Evolutionary conservation across 2,797 vertebrate genomes (phyloP), one percentile per base, ranked within the genome.

Genomic region (Semaprochilodus insignis): DNA sequence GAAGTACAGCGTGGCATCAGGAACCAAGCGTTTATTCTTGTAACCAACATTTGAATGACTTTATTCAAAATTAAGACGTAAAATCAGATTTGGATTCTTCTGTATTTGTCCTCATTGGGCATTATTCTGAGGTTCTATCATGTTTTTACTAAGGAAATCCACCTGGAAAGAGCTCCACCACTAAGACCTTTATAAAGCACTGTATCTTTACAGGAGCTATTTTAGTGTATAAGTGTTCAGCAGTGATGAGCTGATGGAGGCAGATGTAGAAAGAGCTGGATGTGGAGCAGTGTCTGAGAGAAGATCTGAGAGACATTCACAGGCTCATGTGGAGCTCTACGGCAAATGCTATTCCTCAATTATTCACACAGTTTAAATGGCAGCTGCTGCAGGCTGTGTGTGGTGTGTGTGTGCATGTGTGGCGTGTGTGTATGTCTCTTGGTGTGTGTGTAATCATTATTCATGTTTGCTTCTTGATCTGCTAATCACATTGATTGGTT

Each of bases 331-430:
- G 93, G 95, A 94, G 94, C 93, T 93, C 94, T 88, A 93, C 91
- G 90, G 91, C 94, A 95, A 96, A 95, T 94, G 95, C 93, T 96
- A 95, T 91, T 95, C 92, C 95, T 96, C 94, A 93, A 95, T 96
- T 95, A 96, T 95, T 95, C 94, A 93, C 93, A 92, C 88, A 85
- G 94, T 94, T 92, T 92, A 95, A 96, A 96, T 96, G 96, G 95
- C 96, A 96, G 92, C 91, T 88, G 95, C 95, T 93, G 81, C 87
- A 66, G 60, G 40, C 66, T 65, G 59, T 74, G 63, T 63, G 66
- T 60, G 31, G 17, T n/a, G 8, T 76, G 77, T 65, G 31, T 81
- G 8, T 23, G 66, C 62, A 44, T 27, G 57, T 40, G 51, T 73
- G 31, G 83, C 81, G 88, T 59, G 66, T 72, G 27, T 69, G 87